These are phyloP conservation scores for Brenthis ino DNA, from an alignment of 2,888 invertebrate genomes.

Conservation along the genomic window DNA sequence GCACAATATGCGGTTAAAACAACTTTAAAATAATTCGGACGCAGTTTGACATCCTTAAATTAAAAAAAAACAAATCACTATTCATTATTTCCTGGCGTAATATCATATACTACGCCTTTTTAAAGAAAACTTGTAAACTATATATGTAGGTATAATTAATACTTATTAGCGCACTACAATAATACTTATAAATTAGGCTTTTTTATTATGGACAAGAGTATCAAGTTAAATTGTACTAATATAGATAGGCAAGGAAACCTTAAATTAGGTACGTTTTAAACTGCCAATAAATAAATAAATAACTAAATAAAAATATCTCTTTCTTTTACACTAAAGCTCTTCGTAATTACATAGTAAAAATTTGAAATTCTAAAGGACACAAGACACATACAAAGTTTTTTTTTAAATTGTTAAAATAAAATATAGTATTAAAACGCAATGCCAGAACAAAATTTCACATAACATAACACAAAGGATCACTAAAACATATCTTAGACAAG, in stretches of 20 bases:
- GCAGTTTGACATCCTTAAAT: too few species aligned
- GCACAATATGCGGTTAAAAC: background rate
- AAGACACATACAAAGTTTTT: background rate
- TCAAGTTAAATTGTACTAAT: conserved; percentile 5
- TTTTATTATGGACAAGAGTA: background rate
- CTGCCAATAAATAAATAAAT: conserved; percentile 3
- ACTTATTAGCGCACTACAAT: too few species aligned
- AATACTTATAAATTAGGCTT: too few species aligned
- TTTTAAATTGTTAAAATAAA: conserved; percentile 10
- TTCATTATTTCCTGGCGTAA: background rate
- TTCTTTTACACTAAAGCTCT: conserved; percentile 1
- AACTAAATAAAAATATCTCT: background rate
- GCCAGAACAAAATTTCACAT: background rate
- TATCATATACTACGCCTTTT: too few species aligned
- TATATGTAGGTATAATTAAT: too few species aligned
- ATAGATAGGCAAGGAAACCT: background rate
- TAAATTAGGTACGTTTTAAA: background rate
- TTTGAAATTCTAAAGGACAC: background rate
- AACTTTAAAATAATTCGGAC: conserved; percentile 3
- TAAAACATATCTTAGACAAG: conserved; percentile 11
- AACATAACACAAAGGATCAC: background rate
- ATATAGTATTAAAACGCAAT: background rate
- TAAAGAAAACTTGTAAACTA: too few species aligned
- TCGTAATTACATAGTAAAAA: background rate
- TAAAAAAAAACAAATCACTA: background rate